Conservation (phyloP, 2,888 invertebrate genomes). For the Drosophila quinaria region DNA sequence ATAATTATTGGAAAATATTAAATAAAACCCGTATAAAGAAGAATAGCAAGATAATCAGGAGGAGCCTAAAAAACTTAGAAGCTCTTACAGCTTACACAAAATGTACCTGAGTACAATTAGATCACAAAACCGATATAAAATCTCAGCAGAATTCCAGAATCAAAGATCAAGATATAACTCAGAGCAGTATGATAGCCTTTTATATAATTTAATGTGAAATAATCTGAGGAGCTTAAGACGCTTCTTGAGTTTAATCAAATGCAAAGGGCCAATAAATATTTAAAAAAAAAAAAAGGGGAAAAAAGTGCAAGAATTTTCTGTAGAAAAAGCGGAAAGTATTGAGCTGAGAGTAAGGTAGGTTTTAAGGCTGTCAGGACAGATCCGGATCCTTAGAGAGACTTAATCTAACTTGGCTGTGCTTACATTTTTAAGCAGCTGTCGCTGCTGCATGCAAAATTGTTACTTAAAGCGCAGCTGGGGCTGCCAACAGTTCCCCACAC, state of each 20-base stretch:
- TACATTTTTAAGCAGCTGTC: constrained; percentile 78
- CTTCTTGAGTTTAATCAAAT: constrained; percentile 5
- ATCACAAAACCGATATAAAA: not conserved
- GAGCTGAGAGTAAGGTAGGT: not conserved
- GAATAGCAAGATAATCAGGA: no score
- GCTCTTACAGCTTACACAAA: no score
- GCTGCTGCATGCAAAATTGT: constrained; percentile 79
- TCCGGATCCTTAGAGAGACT: constrained; percentile 36
- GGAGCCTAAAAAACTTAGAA: no score
- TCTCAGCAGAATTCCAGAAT: not conserved
- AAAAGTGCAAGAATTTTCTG: not conserved
- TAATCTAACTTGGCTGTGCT: constrained; percentile 66
- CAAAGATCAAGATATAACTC: not conserved
- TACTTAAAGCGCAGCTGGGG: constrained; percentile 80
- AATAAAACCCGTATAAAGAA: no score
- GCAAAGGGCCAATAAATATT: not conserved
- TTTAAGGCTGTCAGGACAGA: not conserved
- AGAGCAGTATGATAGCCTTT: not conserved
- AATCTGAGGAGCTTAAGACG: not conserved
- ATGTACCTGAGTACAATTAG: not conserved
- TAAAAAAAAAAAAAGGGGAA: not conserved
- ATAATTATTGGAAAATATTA: no score
- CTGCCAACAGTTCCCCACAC: constrained; percentile 13
- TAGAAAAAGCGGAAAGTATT: not conserved
- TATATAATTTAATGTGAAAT: not conserved